Evolutionary conservation across 2,888 invertebrate genomes (phyloP).

Genomic region (Griposia aprilina): DNA sequence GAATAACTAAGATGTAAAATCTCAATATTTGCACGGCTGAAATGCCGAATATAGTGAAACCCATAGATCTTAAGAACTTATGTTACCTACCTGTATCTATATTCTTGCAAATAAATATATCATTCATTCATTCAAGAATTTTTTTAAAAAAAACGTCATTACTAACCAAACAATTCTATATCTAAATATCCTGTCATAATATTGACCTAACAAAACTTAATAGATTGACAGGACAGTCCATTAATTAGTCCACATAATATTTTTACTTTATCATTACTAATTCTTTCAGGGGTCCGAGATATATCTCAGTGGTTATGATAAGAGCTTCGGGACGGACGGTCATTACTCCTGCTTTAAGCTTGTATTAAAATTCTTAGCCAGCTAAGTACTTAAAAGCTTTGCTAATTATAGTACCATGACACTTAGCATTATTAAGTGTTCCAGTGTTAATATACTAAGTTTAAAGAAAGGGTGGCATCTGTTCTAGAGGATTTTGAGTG

Average conservation of each 20-base stretch:
- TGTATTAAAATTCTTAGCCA: conserved; percentile 52
- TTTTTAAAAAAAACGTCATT: too few species aligned
- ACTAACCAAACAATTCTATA: too few species aligned
- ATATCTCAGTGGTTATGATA: conserved; percentile 40
- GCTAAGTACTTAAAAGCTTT: conserved; percentile 51
- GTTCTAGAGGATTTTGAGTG: neutral
- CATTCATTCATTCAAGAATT: too few species aligned
- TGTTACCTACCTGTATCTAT: too few species aligned
- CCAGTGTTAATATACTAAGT: conserved; percentile 13
- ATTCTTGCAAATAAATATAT: too few species aligned
- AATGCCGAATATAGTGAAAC: too few species aligned
- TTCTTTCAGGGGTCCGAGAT: conserved; percentile 17
- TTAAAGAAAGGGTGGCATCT: conserved; percentile 3
- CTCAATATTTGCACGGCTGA: too few species aligned
- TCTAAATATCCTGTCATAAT: neutral
- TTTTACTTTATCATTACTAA: conserved; percentile 19
- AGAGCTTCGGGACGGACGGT: conserved; percentile 19
- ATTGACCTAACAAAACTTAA: neutral
- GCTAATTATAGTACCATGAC: conserved; percentile 47
- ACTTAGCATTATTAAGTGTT: conserved; percentile 37
- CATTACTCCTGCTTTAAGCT: conserved; percentile 46
- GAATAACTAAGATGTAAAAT: too few species aligned
- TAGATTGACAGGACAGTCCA: neutral
- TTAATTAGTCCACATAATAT: neutral
- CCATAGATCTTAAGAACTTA: too few species aligned